Base-by-base conservation (phyloP, 2,113 vertebrate genomes). In the Anolis sagrei region DNA sequence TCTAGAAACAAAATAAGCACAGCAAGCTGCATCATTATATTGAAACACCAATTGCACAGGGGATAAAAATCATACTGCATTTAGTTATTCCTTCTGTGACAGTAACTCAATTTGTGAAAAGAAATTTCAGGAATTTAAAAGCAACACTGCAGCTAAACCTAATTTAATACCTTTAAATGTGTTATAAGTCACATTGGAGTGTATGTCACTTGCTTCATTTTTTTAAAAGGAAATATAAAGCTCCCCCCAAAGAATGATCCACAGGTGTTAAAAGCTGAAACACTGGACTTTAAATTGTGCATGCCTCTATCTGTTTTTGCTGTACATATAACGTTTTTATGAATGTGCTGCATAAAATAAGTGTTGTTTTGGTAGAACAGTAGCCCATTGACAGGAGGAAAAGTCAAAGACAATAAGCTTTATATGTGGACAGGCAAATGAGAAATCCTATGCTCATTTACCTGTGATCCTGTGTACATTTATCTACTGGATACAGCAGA, bases 1-100 rank as follows among this genome's bases (percentile, higher is more conserved):
- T 89, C 93, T 89, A 82, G 88, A 92, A 90, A 89, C 82, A 92
- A 90, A 87, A 82, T 83, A 93, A 93, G 94, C 91, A 86, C 91
- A 80, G 62, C 64, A 61, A 32, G 82, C 27, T 92, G 76, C 89
- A 75, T 66, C 81, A 62, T 21, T 79, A 10, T 61, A 64, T 9
- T 23, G 82, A 89, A 89, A 49, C 21, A 74, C 49, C 70, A 51
- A 32, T 89, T 34, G 1, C 82, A 78, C 19, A 23, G 19, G 58
- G n/a, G 86, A 64, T 64, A 0, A 25, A 23, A 13, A 11, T 68
- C 76, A 44, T 44, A 29, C 11, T 34, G 82, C 85, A 79, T 21
- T 83, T 92, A 93, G 81, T 93, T 82, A 92, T 80, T 79, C 16
- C 86, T 87, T 25, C 89, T 93, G 85, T 5, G n/a, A 4, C 32